Percentiles rank a stretch among this genome's conserved stretches.
Evolutionary conservation across 2,113 vertebrate species (phyloP).

Genomic region (Rhinichthys klamathensis): DNA sequence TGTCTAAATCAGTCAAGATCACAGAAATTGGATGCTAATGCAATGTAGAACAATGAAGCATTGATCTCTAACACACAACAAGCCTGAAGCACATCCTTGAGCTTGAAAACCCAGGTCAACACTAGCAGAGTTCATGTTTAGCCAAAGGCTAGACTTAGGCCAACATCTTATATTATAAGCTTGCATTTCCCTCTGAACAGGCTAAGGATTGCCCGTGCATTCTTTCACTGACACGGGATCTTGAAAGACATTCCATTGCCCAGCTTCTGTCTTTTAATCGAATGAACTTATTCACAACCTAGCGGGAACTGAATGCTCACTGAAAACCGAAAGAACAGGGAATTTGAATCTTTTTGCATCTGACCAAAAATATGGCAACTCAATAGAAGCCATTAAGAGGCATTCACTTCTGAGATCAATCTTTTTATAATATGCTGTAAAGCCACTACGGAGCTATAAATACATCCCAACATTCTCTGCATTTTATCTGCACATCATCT

Average conservation of each 20-base stretch:
- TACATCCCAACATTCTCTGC: slow-evolving; percentile 4
- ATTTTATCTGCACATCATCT: too few relatives aligned
- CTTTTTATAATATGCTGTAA: slow-evolving; percentile 36
- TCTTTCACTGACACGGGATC: slow-evolving; percentile 9
- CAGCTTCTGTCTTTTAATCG: background rate
- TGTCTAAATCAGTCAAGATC: background rate
- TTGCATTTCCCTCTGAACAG: slow-evolving; percentile 39
- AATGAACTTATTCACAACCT: background rate
- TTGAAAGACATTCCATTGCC: slow-evolving; percentile 3
- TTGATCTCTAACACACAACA: background rate
- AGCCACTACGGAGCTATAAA: slow-evolving; percentile 28
- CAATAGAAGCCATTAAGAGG: slow-evolving; percentile 26
- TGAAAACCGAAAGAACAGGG: background rate
- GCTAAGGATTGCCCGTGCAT: background rate
- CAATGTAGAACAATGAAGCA: background rate
- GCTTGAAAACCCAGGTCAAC: slow-evolving; percentile 13
- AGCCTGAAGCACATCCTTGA: slow-evolving; percentile 1
- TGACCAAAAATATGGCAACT: background rate
- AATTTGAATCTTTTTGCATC: background rate
- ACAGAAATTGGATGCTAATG: background rate
- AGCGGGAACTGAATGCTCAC: background rate
- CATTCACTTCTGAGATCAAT: slow-evolving; percentile 19
- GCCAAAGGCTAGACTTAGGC: too few relatives aligned
- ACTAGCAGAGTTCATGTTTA: background rate
- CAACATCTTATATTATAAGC: slow-evolving; percentile 39